Base-by-base conservation (phyloP, 2,797 vertebrate genomes). In the Sebastiscus tertius region DNA sequence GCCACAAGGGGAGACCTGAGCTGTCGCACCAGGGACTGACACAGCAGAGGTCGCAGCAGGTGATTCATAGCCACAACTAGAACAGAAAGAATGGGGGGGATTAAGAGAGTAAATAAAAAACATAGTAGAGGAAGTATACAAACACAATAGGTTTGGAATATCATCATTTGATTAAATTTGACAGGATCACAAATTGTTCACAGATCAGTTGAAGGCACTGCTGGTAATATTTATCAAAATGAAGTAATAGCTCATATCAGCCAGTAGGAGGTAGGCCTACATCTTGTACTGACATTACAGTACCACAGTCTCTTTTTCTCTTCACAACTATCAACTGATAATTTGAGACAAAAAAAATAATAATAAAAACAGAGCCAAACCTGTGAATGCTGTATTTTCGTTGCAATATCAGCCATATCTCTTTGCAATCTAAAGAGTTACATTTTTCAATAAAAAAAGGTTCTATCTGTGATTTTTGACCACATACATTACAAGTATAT, bases 11-110 rank as follows among this genome's bases (percentile, higher is more conserved):
- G 82, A 65, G 70, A 77, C 86, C 90, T 81, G 27, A 62, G 1
- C 54, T 61, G 3, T 1, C 83, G 65, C 0, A 88, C 55, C 27
- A 93, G 27, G 1, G 91, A 77, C 4, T n/a, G 90, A 29, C 26
- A 84, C 60, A 97, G 85, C 36, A 94, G 85, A 24, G 95, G 88
- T 2, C 94, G 93, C 74, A 97, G 88, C 6, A 97, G 85, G 27
- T 92, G 95, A 58, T 93, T 90, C 18, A 97, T 82, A 0, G 96
- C 95, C 95, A 97, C 90, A 0, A 87, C 94, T 95, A 80, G 14
- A 22, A 73, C 14, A 72, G 8, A n/a, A 34, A 6, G 11, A 56
- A 61, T 42, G 11, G 39, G 29, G 8, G 12, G 14, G 33, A 29
- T 1, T 27, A 5, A 59, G 31, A 71, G 33, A 20, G 11, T 42